Percentiles rank a stretch among this genome's conserved stretches.
Evolutionary conservation across 2,797 vertebrate species (phyloP).

Genomic region (Neopelma chrysocephalum): DNA sequence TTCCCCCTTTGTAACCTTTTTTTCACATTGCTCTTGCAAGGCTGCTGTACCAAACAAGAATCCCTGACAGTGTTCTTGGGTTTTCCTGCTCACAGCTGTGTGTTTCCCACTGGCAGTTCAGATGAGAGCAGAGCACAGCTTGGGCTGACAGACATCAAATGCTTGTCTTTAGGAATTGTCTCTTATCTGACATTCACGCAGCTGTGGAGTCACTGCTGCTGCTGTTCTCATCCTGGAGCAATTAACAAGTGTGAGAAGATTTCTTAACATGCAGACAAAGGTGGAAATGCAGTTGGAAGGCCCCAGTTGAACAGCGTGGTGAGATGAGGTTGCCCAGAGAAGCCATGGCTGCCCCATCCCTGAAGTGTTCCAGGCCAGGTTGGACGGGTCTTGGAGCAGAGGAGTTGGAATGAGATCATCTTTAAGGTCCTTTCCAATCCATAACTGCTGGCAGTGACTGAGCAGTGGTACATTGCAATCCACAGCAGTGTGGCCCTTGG

Average conservation of each 20-base stretch:
- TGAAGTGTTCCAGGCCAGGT: neutral
- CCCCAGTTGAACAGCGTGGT: neutral
- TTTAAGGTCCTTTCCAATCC: neutral
- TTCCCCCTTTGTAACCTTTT: neutral
- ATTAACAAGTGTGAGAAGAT: neutral
- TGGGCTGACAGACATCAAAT: neutral
- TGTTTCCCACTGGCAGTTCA: neutral
- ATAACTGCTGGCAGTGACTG: neutral
- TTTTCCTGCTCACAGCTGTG: neutral
- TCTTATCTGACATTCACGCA: neutral
- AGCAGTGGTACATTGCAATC: neutral
- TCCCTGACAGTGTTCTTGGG: neutral
- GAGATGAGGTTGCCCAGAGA: neutral
- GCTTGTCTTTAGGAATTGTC: neutral
- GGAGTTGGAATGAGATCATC: too few species aligned
- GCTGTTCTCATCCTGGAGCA: neutral
- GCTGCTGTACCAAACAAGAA: neutral
- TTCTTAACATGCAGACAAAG: neutral
- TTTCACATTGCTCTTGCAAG: neutral
- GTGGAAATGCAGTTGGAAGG: neutral
- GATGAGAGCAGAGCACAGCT: neutral
- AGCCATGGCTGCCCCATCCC: neutral
- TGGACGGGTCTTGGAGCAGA: neutral
- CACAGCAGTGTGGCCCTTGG: accelerated
- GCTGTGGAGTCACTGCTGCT: neutral